These are phyloP conservation scores for Platygyra sinensis DNA, from an alignment of 64 coral and sea anemone genomes.

Conservation along the genomic window DNA sequence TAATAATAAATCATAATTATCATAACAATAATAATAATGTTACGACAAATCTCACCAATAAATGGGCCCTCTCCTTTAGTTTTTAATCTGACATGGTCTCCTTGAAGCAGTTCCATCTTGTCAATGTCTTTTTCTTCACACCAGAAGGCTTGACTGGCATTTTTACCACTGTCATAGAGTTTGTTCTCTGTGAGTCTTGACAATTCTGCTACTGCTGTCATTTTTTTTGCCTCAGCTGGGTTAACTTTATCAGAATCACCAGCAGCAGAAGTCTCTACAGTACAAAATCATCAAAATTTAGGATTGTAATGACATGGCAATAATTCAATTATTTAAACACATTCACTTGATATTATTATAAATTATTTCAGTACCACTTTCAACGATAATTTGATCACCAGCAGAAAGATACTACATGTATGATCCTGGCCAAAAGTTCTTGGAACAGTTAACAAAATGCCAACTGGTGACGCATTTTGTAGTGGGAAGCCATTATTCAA, in stretches of 20 bases:
- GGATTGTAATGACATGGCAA: no score
- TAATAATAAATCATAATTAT: not conserved
- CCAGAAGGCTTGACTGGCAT: constrained; percentile 77
- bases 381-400: no score
- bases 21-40: not conserved
- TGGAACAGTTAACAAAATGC: no score
- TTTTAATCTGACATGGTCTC: constrained; percentile 69
- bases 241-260: constrained; percentile 70
- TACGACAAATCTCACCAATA: constrained; percentile 60
- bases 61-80: constrained; percentile 78
- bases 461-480: no score
- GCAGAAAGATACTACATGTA: no score
- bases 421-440: no score
- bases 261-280: constrained; percentile 51
- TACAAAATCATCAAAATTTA: not conserved
- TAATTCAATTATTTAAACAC: no score
- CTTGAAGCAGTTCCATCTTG: constrained; percentile 65
- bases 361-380: no score
- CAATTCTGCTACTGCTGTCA: constrained; percentile 51
- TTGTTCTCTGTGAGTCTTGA: constrained; percentile 71
- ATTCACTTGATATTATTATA: no score
- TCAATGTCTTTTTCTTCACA: constrained; percentile 84
- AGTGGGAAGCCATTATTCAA: no score
- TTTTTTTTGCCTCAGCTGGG: constrained; percentile 46
- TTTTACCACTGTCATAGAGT: not conserved